phyloP scores from a whole-genome alignment of 1,140 invertebrate species.

The Zaprionus capensis region DNA sequence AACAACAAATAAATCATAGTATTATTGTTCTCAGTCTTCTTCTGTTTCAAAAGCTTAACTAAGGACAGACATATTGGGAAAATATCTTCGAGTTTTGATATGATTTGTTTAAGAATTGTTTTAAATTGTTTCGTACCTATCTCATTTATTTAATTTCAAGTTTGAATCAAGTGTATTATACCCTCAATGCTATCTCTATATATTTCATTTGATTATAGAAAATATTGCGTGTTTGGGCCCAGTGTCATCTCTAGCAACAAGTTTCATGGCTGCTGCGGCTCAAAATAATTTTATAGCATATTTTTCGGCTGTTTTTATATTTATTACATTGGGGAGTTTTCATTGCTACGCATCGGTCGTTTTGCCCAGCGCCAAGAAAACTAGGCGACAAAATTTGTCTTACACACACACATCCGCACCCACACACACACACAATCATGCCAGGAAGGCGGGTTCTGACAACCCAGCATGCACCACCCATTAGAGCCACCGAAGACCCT shows the following conservation, averaged over 20 bases:
- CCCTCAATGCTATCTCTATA: no score
- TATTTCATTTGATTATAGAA: neutral
- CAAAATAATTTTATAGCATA: slow-evolving; percentile 83
- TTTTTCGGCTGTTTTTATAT: slow-evolving; percentile 84
- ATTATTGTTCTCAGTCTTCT: no score
- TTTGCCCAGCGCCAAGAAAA: slow-evolving; percentile 53
- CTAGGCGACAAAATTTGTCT: slow-evolving; percentile 53
- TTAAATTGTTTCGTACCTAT: no score
- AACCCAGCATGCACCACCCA: slow-evolving; percentile 16
- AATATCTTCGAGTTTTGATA: no score
- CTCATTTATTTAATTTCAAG: no score
- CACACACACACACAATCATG: neutral
- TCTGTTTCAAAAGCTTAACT: no score
- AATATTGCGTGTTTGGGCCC: neutral
- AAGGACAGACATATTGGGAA: no score
- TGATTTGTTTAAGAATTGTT: no score
- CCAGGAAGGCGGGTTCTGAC: neutral
- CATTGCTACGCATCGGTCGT: slow-evolving; percentile 82
- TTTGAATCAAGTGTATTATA: no score
- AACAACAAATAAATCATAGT: no score
- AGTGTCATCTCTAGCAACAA: slow-evolving; percentile 23
- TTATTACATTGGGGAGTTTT: slow-evolving; percentile 83
- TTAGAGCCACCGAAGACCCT: neutral
- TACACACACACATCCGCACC: slow-evolving; percentile 25
- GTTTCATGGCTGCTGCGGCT: slow-evolving; percentile 39